Evolutionary conservation across 2,888 invertebrate genomes (phyloP), one percentile per base, ranked within the genome.

Genomic region (Anthoptus insignis): DNA sequence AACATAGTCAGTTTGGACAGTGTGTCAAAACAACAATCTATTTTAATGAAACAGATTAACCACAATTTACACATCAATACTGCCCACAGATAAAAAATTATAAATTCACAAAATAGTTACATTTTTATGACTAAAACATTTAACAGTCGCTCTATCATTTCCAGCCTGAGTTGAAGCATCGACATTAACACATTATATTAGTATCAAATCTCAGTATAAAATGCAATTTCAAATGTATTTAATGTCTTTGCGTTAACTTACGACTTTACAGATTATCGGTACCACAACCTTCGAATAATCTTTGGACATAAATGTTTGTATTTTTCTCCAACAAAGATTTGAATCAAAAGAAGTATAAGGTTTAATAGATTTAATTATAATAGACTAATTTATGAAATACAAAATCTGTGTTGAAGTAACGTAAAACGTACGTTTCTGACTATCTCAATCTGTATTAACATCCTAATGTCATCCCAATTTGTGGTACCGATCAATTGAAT

Each of bases 401-500:
- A n/a, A n/a, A n/a, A n/a, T 27, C 27, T 5, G 7, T 27, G 7
- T 27, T 27, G 27, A 27, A 5, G 27, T 5, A 27, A 7, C 5
- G 27, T 27, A 27, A 27, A n/a, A n/a, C n/a, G 27, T n/a, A 27
- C 27, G 7, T 27, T 5, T 27, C 27, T 27, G 3, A 27, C 7
- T 5, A 27, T 27, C 3, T 27, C 27, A 27, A 27, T 27, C 27
- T 27, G 7, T 27, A 27, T 27, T 27, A 5, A 27, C 7, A 27
- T 27, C 27, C 27, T 27, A 27, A 27, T 27, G 7, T 13, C n/a
- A 21, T 16, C 24, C 13, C 69, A 73, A 68, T 71, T 75, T 75
- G 76, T 71, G 67, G 58, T 70, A 60, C 19, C 68, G 66, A 66
- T 59, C 54, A 71, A 75, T 74, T 73, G 67, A 72, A 73, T 74